Evolutionary conservation across 2,797 vertebrate genomes (phyloP).

Genomic region (Aldrovandia affinis): DNA sequence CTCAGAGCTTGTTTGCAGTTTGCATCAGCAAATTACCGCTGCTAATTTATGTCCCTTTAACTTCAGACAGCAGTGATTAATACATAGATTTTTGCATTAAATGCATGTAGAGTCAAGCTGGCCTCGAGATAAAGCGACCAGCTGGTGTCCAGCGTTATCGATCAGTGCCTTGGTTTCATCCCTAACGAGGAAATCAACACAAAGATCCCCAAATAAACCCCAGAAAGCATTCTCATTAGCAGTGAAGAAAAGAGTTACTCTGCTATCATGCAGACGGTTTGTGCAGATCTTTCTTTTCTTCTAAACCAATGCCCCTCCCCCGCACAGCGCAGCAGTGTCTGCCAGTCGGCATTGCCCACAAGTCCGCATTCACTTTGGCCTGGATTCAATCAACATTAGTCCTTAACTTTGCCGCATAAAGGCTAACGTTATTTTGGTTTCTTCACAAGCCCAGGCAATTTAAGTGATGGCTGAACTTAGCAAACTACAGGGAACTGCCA

Average conservation of each 20-base stretch:
- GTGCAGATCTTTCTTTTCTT: not conserved
- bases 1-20: not conserved
- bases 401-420: too few species aligned
- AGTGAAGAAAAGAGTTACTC: not conserved
- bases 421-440: not conserved
- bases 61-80: conserved; percentile 12
- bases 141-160: not conserved
- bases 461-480: not conserved
- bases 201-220: not conserved
- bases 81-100: conserved; percentile 10
- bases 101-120: conserved; percentile 1
- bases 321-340: not conserved
- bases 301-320: not conserved
- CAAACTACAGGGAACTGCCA: too few species aligned
- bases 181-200: conserved; percentile 16
- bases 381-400: too few species aligned
- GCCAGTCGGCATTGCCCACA: too few species aligned
- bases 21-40: not conserved
- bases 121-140: not conserved
- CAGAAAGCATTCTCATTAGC: not conserved
- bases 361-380: too few species aligned
- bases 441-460: too few species aligned
- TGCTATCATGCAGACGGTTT: not conserved
- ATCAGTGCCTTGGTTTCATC: not conserved
- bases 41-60: conserved; percentile 14